Evolutionary conservation across 2,797 vertebrate species (phyloP).

Genomic region (Tarsius wallacei): DNA sequence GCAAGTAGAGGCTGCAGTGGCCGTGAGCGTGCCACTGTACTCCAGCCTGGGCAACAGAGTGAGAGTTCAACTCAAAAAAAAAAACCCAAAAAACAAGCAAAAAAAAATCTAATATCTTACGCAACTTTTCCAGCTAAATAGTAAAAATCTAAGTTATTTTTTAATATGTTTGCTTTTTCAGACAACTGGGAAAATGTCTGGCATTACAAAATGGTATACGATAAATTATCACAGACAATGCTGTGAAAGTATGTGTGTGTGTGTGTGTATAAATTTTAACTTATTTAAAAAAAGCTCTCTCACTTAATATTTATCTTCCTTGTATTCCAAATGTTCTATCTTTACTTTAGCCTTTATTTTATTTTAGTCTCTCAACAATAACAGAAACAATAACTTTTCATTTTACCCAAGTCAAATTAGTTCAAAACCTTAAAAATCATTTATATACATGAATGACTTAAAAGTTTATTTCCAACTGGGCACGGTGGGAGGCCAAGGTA

Average conservation of each 20-base stretch:
- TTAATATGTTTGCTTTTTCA: background rate
- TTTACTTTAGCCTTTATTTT: background rate
- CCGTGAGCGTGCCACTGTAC: too few relatives aligned
- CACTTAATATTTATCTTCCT: background rate
- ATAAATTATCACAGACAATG: background rate
- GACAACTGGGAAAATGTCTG: background rate
- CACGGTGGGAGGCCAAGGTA: too few relatives aligned
- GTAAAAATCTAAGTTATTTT: background rate
- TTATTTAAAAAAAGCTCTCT: background rate
- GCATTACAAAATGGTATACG: background rate
- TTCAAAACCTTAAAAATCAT: background rate
- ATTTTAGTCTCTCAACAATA: background rate
- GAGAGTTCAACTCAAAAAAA: background rate
- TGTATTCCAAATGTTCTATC: background rate
- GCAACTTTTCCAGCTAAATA: background rate
- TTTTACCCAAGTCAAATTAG: background rate
- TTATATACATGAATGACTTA: accelerated
- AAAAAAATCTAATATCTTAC: background rate
- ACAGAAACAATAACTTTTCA: background rate
- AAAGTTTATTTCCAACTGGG: background rate
- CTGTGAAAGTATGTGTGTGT: background rate
- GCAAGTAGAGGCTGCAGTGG: background rate
- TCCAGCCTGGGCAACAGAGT: background rate
- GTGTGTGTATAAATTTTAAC: accelerated
- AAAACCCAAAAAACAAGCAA: background rate